These are phyloP conservation scores for Tupaia tana DNA, from an alignment of 2,113 vertebrate genomes.

Conservation along the genomic window DNA sequence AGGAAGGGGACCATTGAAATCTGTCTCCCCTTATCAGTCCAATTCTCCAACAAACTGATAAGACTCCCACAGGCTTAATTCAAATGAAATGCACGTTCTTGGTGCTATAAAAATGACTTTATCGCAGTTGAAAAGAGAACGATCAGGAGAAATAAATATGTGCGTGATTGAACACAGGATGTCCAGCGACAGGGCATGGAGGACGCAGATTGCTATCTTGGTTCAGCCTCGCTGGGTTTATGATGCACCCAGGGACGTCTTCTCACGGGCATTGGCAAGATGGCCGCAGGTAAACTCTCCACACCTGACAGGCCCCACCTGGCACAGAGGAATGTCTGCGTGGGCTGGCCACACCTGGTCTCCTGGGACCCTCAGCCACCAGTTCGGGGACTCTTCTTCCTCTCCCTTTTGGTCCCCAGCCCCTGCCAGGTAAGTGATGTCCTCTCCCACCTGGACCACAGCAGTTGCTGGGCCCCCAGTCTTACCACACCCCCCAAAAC, in stretches of 20 bases:
- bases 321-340: neutral
- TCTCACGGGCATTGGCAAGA: neutral
- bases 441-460: neutral
- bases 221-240: neutral
- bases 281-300: neutral
- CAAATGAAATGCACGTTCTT: conserved; percentile 84
- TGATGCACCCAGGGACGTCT: neutral
- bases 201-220: neutral
- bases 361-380: neutral
- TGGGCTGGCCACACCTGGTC: neutral
- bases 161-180: conserved; percentile 86
- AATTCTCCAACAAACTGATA: conserved; percentile 77
- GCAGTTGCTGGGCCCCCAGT: neutral
- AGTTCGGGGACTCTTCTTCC: neutral
- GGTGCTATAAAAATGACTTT: conserved; percentile 85
- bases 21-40: conserved; percentile 65
- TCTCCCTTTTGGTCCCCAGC: neutral
- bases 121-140: conserved; percentile 82
- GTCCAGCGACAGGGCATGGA: conserved; percentile 66
- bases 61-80: conserved; percentile 82
- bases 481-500: neutral
- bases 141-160: conserved; percentile 85
- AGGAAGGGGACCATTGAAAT: neutral
- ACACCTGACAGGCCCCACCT: neutral
- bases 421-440: neutral